Evolutionary conservation across 1,140 invertebrate species (phyloP), one percentile per base, ranked within the genome.

Genomic region (Aporrectodea caliginosa): DNA sequence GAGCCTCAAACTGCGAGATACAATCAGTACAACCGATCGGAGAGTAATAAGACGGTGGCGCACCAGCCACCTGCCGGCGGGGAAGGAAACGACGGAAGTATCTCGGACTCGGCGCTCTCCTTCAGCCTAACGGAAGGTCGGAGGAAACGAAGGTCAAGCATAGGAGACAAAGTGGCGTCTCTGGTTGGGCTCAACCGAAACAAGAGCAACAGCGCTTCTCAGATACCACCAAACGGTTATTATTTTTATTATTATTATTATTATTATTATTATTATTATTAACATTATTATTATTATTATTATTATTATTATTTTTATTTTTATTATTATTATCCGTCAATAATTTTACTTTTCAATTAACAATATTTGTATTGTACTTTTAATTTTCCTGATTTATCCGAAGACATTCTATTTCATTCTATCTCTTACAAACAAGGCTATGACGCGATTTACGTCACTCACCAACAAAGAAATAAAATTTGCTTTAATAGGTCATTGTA

Each of bases 121-220:
- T 89, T 84, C 89, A 91, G 83, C 88, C 90, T 82, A 82, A 90
- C 83, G 84, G 89, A 87, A 74, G 84, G 86, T 29, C 79, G 85
- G 69, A 84, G 79, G 77, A 85, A 85, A 89, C 89, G 84, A 85
- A 88, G 83, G 88, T 90, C 85, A 89, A 92, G 87, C 91, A 91
- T 89, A 86, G 91, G 88, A 75, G 85, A 87, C 82, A 90, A 89
- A 81, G 83, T 88, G 81, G 84, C 85, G 79, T 84, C 86, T 58
- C 82, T 88, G 71, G 84, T 88, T 16, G 93, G 92, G 43, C 92
- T 98, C 43, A 27, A 32, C n/a, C 16, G 30, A 2, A 29, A 29
- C 89, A 96, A 98, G 88, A 97, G 95, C 85, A 97, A 93, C 88
- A 97, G 95, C 77, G 97, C 97, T 1, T 97, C 95, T 81, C 96